Evolutionary conservation across 2,888 invertebrate genomes (phyloP), one percentile per base, ranked within the genome.

Genomic region (Diarsia dahlii): DNA sequence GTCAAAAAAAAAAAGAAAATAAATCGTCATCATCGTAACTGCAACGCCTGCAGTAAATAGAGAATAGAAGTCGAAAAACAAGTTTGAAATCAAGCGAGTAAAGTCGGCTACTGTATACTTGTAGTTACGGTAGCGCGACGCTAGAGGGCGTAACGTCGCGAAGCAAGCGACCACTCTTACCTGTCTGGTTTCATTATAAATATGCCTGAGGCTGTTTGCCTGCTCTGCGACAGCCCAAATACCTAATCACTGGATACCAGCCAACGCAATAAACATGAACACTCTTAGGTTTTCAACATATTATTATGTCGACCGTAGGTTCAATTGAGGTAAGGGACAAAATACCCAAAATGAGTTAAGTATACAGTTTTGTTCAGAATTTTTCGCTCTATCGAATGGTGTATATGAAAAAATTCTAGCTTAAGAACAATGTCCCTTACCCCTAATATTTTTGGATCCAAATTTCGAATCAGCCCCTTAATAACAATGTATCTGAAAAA

Each of bases 181-280:
- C 90, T 91, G 93, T 89, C 93, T 92, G 92, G 92, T 91, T 92
- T 92, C 93, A 94, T 94, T 93, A 93, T 88, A 91, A 92, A 90
- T 87, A 87, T 82, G 92, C 94, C 92, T 48, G 70, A 39, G 91
- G 93, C 91, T 92, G 85, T 90, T 91, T 91, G 88, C 90, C 89
- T 85, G 89, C 89, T 89, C 84, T 82, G 87, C 90, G 89, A 89
- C 89, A 89, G 78, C 88, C 89, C 89, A 90, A 90, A 92, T 90
- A 91, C 88, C 89, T 90, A 89, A 90, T 89, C 89, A 88, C 85
- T 87, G 82, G 81, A 84, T 86, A 85, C 81, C 84, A 82, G 67
- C 81, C 78, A 79, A 82, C 80, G 85, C 78, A 89, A 84, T 86
- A 87, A 82, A 84, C 83, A 78, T 76, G 65, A 71, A 77, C 63